Evolutionary conservation across 2,888 invertebrate genomes (phyloP).

Genomic region (Cenopis cana): DNA sequence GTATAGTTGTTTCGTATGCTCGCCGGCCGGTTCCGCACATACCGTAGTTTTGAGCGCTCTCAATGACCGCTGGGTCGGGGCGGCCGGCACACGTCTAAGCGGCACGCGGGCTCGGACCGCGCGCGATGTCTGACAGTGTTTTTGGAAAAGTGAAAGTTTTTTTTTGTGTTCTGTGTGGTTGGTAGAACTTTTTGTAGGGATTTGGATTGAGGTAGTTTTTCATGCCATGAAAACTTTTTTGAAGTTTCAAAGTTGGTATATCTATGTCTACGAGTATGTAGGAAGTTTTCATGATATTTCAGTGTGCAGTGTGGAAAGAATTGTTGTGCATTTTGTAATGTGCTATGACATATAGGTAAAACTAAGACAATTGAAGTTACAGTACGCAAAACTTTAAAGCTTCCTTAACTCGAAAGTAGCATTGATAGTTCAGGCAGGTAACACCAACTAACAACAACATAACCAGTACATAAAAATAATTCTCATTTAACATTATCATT

Average conservation of each 20-base stretch:
- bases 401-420: not conserved
- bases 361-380: not conserved
- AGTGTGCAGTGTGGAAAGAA: conserved; percentile 8
- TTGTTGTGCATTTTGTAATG: conserved; percentile 5
- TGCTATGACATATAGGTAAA: not conserved
- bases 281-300: conserved; percentile 5
- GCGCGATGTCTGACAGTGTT: conserved; percentile 47
- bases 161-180: conserved; percentile 40
- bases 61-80: conserved; percentile 88
- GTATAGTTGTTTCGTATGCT: conserved; percentile 76
- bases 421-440: not conserved
- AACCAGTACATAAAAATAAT: too few relatives aligned
- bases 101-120: conserved; percentile 53
- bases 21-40: conserved; percentile 79
- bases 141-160: conserved; percentile 43
- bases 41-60: conserved; percentile 79
- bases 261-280: not conserved
- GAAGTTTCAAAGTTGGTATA: conserved; percentile 9
- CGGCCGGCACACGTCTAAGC: conserved; percentile 83
- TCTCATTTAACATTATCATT: too few relatives aligned
- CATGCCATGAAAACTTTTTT: conserved; percentile 15
- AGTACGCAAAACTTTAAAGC: not conserved
- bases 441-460: not conserved
- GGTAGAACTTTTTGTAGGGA: conserved; percentile 16
- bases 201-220: conserved; percentile 30